These are phyloP conservation scores for Podotricha telesiphe DNA, from an alignment of 2,888 invertebrate genomes.

Conservation along the genomic window DNA sequence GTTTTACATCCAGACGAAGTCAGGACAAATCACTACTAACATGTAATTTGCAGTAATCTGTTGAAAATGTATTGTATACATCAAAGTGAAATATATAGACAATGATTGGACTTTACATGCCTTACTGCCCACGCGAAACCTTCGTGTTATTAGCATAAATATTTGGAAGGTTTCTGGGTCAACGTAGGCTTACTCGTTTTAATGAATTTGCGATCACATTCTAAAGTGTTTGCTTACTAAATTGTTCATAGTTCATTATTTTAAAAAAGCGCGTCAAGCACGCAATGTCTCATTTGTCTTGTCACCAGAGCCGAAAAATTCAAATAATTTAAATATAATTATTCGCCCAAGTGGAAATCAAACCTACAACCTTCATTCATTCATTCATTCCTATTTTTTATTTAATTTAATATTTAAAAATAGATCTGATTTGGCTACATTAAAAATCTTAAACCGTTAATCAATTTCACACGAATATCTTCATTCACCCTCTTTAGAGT, in stretches of 20 bases:
- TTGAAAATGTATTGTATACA: constrained; percentile 17
- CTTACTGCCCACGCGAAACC: constrained; percentile 24
- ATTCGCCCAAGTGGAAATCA: too few relatives aligned
- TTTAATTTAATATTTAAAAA: too few relatives aligned
- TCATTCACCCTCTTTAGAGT: background rate
- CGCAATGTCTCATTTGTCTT: too few relatives aligned
- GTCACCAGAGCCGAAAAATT: too few relatives aligned
- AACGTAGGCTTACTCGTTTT: constrained; percentile 32
- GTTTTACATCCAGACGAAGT: background rate
- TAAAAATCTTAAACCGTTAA: background rate
- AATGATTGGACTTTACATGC: constrained; percentile 24
- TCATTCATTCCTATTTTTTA: too few relatives aligned
- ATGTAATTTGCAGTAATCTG: background rate
- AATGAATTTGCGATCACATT: constrained; percentile 22
- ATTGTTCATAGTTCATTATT: background rate
- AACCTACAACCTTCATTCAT: too few relatives aligned
- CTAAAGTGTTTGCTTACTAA: background rate
- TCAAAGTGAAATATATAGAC: constrained; percentile 18
- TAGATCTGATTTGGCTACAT: too few relatives aligned
- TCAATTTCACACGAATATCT: background rate
- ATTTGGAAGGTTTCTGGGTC: constrained; percentile 36
- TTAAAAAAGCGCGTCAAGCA: too few relatives aligned
- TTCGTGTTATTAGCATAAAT: constrained; percentile 31
- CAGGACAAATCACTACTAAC: background rate
- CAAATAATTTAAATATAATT: too few relatives aligned